A percentile compares a stretch with the other conserved stretches of the same genome.
phyloP scores from a whole-genome alignment of 2,888 invertebrate species.

The Euspilapteryx auroguttella region DNA sequence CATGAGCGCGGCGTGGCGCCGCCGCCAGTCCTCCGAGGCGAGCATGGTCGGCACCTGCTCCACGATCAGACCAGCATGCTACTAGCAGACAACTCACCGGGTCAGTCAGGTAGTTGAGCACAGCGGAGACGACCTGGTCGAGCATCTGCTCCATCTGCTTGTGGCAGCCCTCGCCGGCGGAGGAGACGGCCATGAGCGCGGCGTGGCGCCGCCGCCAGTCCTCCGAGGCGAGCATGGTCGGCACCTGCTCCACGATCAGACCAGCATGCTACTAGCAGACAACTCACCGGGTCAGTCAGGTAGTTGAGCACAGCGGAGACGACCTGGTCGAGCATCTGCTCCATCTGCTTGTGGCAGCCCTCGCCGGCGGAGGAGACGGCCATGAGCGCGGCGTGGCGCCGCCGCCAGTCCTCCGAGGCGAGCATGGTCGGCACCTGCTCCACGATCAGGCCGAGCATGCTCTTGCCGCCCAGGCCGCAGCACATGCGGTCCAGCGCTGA shows the following conservation, averaged over 20 bases:
- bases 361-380: constrained; percentile 98
- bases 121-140: constrained; percentile 89
- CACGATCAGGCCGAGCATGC: constrained; percentile 87
- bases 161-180: constrained; percentile 97
- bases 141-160: constrained; percentile 97
- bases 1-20: constrained; percentile 94
- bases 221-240: constrained; percentile 80
- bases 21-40: constrained; percentile 79
- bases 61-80: constrained; percentile 90
- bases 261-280: constrained; percentile 80
- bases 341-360: constrained; percentile 99
- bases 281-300: constrained; percentile 53
- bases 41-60: constrained; percentile 87
- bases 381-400: constrained; percentile 97
- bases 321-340: constrained; percentile 88
- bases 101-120: constrained; percentile 83
- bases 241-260: constrained; percentile 82
- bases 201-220: constrained; percentile 94
- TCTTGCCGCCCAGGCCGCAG: constrained; percentile 93
- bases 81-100: constrained; percentile 64
- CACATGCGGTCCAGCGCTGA: constrained; percentile 95
- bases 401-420: constrained; percentile 79
- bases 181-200: too few species aligned
- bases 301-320: constrained; percentile 88
- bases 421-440: constrained; percentile 87